Evolutionary conservation across 2,888 invertebrate genomes (phyloP), one percentile per base, ranked within the genome.

Genomic region (Oligia fasciuncula): DNA sequence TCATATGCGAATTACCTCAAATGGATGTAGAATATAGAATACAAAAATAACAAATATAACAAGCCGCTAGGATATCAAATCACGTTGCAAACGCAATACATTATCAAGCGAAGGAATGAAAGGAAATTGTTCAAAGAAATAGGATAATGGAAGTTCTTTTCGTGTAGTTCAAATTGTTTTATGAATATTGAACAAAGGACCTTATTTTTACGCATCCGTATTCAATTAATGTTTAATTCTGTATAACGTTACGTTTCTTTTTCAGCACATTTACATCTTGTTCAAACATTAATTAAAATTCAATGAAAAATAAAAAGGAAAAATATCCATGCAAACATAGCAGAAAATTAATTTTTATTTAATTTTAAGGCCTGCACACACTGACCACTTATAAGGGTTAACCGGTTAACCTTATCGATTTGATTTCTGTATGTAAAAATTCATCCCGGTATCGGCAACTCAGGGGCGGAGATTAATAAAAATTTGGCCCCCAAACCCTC

Each of bases 391-490:
- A 68, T 77, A 75, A 54, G 78, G 81, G 81, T 87, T 85, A 85
- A 90, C 90, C 88, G 90, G 87, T 77, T 86, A 79, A 81, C 74
- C 80, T 72, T 92, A 93, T 94, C 91, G 94, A 94, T 94, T 93
- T 93, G 92, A 93, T 94, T 94, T 92, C 90, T 91, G 93, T 93
- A 93, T 92, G 94, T 94, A 93, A 94, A 94, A 94, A 93, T 92
- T 92, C 90, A 92, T 93, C 90, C 91, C 90, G 79, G 91, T 85
- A 90, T 90, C 85, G 90, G 91, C 91, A 93, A 93, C 91, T 88
- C 91, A 92, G 92, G 93, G 93, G 92, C 91, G 91, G 92, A 94
- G 95, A 95, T 96, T 95, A 95, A 95, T 95, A 96, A 95, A 95
- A 95, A 94, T 94, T 95, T 94, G 91, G 92, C 92, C 93, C 92